phyloP scores from a whole-genome alignment of 1,140 invertebrate genomes.

The Bicyclus anynana region DNA sequence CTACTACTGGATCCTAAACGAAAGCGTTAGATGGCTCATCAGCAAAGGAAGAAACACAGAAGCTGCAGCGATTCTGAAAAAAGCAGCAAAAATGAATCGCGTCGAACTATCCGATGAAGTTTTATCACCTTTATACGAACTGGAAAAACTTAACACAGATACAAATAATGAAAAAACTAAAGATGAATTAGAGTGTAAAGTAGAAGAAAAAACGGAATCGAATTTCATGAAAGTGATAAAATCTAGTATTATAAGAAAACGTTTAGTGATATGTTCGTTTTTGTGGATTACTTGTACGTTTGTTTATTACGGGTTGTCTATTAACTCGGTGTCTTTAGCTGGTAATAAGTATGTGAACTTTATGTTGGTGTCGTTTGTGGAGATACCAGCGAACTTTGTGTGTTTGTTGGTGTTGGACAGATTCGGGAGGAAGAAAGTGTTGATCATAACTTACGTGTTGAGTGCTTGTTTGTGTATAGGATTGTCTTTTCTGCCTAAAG shows the following conservation, averaged over 20 bases:
- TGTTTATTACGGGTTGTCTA: slow-evolving; percentile 83
- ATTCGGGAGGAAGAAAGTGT: slow-evolving; percentile 59
- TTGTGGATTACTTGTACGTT: slow-evolving; percentile 75
- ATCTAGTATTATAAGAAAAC: slow-evolving; percentile 57
- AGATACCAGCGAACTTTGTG: slow-evolving; percentile 78
- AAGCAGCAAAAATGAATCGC: slow-evolving; percentile 84
- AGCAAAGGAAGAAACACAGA: slow-evolving; percentile 78
- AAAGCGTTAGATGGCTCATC: slow-evolving; percentile 86
- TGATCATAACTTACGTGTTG: slow-evolving; percentile 58
- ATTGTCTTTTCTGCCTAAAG: slow-evolving; percentile 57
- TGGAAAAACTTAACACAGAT: slow-evolving; percentile 30
- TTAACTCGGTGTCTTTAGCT: slow-evolving; percentile 82
- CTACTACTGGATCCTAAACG: slow-evolving; percentile 81
- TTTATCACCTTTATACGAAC: slow-evolving; percentile 52
- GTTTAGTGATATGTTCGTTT: slow-evolving; percentile 58
- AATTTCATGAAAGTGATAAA: slow-evolving; percentile 47
- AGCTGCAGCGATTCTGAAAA: slow-evolving; percentile 78
- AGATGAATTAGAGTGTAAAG: slow-evolving; percentile 9
- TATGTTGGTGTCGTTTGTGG: slow-evolving; percentile 77
- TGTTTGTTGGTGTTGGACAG: slow-evolving; percentile 58
- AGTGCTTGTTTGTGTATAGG: slow-evolving; percentile 63
- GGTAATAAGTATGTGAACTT: slow-evolving; percentile 81
- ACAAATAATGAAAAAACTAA: slow-evolving; percentile 29
- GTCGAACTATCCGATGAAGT: slow-evolving; percentile 76
- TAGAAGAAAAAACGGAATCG: slow-evolving; percentile 24